Evolutionary conservation across 2,888 invertebrate species (phyloP).

Genomic region (Oeneis ivallda): DNA sequence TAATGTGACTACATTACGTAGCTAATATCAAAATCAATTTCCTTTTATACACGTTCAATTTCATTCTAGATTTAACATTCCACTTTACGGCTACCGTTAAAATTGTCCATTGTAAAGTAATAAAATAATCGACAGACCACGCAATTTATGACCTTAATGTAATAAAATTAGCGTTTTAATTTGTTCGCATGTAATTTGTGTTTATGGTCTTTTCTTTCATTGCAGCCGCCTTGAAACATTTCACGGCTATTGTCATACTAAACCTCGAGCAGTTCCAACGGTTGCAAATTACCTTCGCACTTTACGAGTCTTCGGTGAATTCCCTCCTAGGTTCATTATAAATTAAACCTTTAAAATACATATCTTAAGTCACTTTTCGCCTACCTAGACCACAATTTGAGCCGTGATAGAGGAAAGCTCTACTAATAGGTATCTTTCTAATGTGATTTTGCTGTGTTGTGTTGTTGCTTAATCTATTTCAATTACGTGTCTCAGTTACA

Average conservation of each 20-base stretch:
- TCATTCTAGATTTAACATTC: constrained; percentile 40
- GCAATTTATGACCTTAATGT: constrained; percentile 71
- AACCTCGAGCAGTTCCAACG: constrained; percentile 47
- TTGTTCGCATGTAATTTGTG: constrained; percentile 65
- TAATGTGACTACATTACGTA: constrained; percentile 15
- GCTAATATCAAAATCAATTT: constrained; percentile 41
- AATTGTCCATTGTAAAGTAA: constrained; percentile 61
- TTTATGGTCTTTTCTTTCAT: constrained; percentile 65
- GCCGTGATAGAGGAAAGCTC: not conserved
- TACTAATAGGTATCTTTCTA: constrained; percentile 11
- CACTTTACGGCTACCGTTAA: constrained; percentile 64
- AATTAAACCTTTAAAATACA: not conserved
- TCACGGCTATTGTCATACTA: constrained; percentile 69
- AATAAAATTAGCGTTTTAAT: constrained; percentile 76
- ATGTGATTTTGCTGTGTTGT: not conserved
- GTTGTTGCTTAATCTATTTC: not conserved
- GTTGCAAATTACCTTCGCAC: constrained; percentile 73
- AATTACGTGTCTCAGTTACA: not conserved
- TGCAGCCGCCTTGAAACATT: constrained; percentile 62
- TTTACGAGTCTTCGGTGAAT: constrained; percentile 62
- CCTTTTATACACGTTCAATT: constrained; percentile 39
- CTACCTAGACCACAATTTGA: not conserved
- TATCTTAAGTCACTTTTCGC: not conserved
- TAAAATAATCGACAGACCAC: constrained; percentile 64
- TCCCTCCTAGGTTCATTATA: not conserved